Conservation (phyloP, 1,140 invertebrate species). For the Campoletis sonorensis region DNA sequence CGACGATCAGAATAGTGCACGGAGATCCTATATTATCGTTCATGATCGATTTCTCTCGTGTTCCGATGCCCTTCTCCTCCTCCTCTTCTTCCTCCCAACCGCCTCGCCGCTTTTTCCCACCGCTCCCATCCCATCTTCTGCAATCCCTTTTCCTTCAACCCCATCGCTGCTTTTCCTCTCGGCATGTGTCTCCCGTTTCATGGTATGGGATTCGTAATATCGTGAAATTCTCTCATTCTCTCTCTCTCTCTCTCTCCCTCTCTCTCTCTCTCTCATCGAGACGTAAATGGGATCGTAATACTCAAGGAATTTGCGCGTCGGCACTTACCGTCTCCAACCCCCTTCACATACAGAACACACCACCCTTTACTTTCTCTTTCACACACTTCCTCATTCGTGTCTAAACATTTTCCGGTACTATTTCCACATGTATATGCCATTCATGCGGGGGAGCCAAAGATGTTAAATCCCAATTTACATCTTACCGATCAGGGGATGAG, state of each 20-base stretch:
- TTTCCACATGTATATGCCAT: not conserved
- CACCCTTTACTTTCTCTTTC: not conserved
- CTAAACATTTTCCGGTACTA: conserved; percentile 12
- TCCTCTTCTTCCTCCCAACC: not conserved
- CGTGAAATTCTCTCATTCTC: conserved; percentile 51
- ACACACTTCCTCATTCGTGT: not conserved
- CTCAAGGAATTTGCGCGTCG: conserved; percentile 55
- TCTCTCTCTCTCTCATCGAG: conserved; percentile 11
- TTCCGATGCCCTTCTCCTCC: too few species aligned
- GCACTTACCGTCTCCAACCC: not conserved
- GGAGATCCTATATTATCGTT: conserved; percentile 63
- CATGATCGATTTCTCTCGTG: conserved; percentile 63
- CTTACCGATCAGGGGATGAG: not conserved
- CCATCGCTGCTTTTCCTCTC: not conserved
- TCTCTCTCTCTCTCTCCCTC: too few species aligned
- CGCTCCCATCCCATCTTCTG: not conserved
- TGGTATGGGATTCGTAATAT: conserved; percentile 63
- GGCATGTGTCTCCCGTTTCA: conserved; percentile 3
- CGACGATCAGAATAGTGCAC: conserved; percentile 51
- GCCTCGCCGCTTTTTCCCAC: not conserved
- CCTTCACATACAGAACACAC: not conserved
- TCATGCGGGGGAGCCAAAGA: too few species aligned
- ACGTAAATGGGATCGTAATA: conserved; percentile 68
- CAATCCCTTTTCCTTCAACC: conserved; percentile 41
- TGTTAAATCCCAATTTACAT: not conserved